Conservation (phyloP, 2,113 vertebrate genomes). For the Panurus biarmicus region DNA sequence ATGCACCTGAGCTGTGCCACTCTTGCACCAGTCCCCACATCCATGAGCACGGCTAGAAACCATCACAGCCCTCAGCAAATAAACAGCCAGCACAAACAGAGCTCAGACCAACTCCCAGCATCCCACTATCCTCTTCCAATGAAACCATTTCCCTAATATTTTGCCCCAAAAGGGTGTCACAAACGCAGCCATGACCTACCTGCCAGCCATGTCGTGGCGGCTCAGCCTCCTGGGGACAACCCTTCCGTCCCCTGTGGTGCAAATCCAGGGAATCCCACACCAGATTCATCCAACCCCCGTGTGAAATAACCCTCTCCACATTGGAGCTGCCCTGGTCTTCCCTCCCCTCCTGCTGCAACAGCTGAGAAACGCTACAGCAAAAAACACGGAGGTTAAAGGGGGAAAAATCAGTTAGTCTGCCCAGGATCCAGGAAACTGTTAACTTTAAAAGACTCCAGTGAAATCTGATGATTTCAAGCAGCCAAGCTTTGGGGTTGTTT, state of each 20-base stretch:
- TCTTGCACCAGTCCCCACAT: not conserved
- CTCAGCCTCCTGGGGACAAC: not conserved
- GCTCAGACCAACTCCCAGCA: not conserved
- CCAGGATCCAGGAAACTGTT: slow-evolving; percentile 44
- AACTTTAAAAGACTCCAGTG: slow-evolving; percentile 2
- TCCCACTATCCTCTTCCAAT: not conserved
- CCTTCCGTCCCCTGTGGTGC: not conserved
- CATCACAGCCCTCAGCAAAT: not conserved
- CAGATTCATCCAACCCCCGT: not conserved
- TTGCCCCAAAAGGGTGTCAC: not conserved
- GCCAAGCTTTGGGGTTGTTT: not conserved
- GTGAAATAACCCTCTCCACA: not conserved
- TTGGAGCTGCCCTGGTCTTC: not conserved
- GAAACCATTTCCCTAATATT: not conserved
- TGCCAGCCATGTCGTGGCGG: not conserved
- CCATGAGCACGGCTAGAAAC: not conserved
- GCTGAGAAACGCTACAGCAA: not conserved
- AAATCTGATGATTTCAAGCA: slow-evolving; percentile 8
- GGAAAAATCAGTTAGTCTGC: not conserved
- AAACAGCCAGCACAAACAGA: fast-evolving
- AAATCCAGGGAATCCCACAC: not conserved
- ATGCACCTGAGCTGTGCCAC: not conserved
- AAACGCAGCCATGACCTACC: not conserved
- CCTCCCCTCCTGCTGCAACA: not conserved
- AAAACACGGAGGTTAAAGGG: not conserved